Conservation (phyloP, 2,113 vertebrate species). For the Rhodinocichla rosea region DNA sequence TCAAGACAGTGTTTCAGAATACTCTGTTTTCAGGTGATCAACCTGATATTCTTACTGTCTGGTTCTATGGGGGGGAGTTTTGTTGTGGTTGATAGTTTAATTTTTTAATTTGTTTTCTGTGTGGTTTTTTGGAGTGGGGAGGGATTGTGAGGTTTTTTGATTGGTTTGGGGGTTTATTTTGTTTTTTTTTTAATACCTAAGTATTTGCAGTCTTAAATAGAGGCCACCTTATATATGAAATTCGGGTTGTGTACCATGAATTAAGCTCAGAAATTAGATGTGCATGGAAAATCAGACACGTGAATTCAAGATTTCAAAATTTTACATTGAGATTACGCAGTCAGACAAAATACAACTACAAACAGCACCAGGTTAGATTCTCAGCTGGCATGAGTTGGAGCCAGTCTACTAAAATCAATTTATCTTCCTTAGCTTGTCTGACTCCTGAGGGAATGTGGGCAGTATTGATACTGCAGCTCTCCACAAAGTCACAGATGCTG, state of each 20-base stretch:
- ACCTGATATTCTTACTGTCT: background rate
- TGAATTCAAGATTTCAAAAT: background rate
- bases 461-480: background rate
- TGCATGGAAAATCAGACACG: background rate
- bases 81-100: background rate
- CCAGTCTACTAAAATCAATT: background rate
- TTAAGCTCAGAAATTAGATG: background rate
- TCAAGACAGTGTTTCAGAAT: background rate
- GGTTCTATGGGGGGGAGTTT: background rate
- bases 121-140: rapidly evolving
- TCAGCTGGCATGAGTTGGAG: background rate
- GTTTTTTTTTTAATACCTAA: background rate
- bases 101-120: background rate
- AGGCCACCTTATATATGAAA: background rate
- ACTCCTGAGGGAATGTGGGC: background rate
- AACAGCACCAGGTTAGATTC: background rate
- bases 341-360: background rate
- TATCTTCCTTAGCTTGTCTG: background rate
- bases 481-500: background rate
- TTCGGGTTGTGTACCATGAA: background rate
- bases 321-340: background rate
- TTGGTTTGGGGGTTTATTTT: background rate
- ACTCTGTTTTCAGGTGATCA: background rate
- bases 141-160: rapidly evolving
- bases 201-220: background rate